phyloP scores from a whole-genome alignment of 2,888 invertebrate species.

The Patella ulyssiponensis region DNA sequence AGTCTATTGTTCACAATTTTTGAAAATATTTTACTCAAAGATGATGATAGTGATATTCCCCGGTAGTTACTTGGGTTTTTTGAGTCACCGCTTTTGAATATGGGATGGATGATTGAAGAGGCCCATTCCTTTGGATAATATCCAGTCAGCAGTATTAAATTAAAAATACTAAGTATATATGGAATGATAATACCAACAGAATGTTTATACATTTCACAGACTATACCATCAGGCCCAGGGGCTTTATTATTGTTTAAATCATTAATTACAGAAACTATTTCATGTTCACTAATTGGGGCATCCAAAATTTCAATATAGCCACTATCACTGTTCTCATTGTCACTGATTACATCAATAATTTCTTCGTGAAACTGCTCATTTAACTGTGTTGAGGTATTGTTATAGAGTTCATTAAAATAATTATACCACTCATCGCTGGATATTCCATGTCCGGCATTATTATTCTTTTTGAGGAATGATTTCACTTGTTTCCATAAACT shows the following conservation, averaged over 20 bases:
- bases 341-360: background rate
- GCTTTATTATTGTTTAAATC: background rate
- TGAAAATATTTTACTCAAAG: slow-evolving; percentile 12
- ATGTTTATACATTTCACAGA: slow-evolving; percentile 23
- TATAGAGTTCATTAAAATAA: background rate
- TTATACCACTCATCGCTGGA: background rate
- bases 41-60: background rate
- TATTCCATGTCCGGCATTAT: background rate
- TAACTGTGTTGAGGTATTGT: background rate
- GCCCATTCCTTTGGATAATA: slow-evolving; percentile 11
- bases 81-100: background rate
- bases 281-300: background rate
- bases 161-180: slow-evolving; percentile 8
- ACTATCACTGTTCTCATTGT: background rate
- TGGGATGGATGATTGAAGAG: background rate
- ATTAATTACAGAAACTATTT: background rate
- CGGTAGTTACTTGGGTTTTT: slow-evolving; percentile 4
- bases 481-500: background rate
- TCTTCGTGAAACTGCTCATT: background rate
- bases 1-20: slow-evolving; percentile 12
- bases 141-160: slow-evolving; percentile 4
- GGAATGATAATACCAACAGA: slow-evolving; percentile 3
- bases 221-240: slow-evolving; percentile 18
- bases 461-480: background rate
- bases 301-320: background rate